Conservation (phyloP, 1,140 invertebrate genomes). For the Musca domestica region DNA sequence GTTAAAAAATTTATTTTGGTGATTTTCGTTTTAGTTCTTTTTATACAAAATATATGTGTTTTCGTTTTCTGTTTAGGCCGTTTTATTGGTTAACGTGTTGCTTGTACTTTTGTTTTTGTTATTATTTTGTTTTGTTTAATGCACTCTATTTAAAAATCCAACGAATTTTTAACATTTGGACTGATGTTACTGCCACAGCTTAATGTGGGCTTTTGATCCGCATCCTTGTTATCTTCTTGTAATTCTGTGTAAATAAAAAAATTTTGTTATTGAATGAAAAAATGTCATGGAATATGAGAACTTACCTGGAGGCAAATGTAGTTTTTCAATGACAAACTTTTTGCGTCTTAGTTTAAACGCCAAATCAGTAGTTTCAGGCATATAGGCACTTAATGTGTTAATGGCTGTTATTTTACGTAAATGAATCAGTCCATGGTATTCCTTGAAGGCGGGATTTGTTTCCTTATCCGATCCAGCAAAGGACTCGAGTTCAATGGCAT, state of each 20-base stretch:
- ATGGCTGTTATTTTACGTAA: conserved; percentile 74
- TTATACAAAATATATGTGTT: not conserved
- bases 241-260: conserved; percentile 31
- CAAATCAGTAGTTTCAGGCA: conserved; percentile 74
- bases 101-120: not conserved
- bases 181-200: conserved; percentile 35
- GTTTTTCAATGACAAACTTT: conserved; percentile 79
- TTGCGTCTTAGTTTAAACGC: conserved; percentile 82
- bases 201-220: conserved; percentile 23
- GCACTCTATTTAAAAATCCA: conserved; percentile 41
- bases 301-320: conserved; percentile 79
- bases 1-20: not conserved
- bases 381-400: conserved; percentile 69
- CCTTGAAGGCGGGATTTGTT: conserved; percentile 75
- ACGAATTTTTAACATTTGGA: conserved; percentile 34
- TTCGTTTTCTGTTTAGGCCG: not conserved
- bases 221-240: conserved; percentile 32
- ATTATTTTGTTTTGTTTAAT: not conserved
- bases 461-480: conserved; percentile 78
- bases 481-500: conserved; percentile 75
- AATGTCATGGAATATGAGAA: no score
- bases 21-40: not conserved
- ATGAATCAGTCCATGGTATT: conserved; percentile 80
- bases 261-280: not conserved
- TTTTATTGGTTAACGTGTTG: not conserved